Evolutionary conservation across 2,797 vertebrate species (phyloP).

Genomic region (Masticophis lateralis): DNA sequence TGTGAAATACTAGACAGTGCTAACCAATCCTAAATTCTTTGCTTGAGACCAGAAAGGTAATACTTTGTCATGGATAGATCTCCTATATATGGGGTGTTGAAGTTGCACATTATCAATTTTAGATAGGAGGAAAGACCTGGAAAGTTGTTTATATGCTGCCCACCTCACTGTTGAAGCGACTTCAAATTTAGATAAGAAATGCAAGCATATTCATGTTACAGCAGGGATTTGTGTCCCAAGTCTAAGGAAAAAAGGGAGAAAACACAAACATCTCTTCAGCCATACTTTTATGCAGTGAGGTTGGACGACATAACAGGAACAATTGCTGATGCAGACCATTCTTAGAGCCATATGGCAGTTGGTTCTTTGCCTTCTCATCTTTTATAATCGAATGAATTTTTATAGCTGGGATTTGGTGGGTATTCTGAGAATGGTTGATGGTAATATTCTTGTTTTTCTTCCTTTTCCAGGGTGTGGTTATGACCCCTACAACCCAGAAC

Average conservation of each 20-base stretch:
- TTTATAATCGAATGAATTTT: background rate
- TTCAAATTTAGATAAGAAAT: background rate
- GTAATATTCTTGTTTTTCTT: background rate
- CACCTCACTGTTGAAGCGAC: background rate
- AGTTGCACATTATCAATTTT: background rate
- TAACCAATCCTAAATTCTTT: background rate
- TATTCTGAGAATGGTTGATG: background rate
- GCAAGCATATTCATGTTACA: background rate
- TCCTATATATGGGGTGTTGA: background rate
- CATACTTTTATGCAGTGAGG: background rate
- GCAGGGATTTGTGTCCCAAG: background rate
- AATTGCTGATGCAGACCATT: background rate
- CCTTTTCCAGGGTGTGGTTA: constrained; percentile 81
- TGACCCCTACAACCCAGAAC: constrained; percentile 90
- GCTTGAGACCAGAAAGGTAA: background rate
- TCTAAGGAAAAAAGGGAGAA: background rate
- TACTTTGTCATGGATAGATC: background rate
- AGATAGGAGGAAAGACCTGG: background rate
- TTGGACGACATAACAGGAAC: no score
- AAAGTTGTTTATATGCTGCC: background rate
- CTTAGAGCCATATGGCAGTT: background rate
- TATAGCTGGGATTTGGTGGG: background rate
- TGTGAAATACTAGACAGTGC: background rate
- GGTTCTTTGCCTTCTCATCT: background rate
- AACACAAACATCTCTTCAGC: background rate